Evolutionary conservation across 2,888 invertebrate species (phyloP).

Genomic region (Rhabditophanes sp.): DNA sequence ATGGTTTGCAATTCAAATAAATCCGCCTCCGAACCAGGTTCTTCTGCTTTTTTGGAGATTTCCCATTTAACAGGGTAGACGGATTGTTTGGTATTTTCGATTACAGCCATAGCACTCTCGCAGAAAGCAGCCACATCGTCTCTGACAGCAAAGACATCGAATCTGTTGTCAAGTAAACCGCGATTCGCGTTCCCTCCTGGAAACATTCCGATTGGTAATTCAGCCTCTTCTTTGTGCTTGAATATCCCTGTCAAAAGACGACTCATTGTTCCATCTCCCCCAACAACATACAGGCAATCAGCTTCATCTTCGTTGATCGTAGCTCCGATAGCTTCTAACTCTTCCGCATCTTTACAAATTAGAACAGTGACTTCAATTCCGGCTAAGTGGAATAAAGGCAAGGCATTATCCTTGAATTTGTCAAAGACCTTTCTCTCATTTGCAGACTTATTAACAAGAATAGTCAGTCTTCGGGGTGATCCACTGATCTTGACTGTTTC

Average conservation of each 20-base stretch:
- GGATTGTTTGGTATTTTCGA: conserved; percentile 19
- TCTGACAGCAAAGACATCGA: conserved; percentile 5
- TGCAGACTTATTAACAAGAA: conserved; percentile 29
- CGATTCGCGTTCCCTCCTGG: conserved; percentile 33
- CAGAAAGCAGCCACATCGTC: conserved; percentile 26
- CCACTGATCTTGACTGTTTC: conserved; percentile 21
- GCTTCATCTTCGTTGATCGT: conserved; percentile 32
- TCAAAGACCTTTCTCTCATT: conserved; percentile 24
- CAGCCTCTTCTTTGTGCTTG: conserved; percentile 3
- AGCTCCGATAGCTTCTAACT: conserved; percentile 25
- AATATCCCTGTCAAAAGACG: conserved; percentile 28
- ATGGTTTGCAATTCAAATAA: conserved; percentile 5
- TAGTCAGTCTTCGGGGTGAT: conserved; percentile 25
- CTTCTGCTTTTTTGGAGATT: conserved; percentile 6
- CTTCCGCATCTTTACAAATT: conserved; percentile 22
- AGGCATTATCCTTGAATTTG: conserved; percentile 29
- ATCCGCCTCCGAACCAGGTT: conserved; percentile 1
- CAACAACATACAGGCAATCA: conserved; percentile 35
- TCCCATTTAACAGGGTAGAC: conserved; percentile 13
- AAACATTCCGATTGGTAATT: conserved; percentile 29
- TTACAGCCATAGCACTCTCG: conserved; percentile 39
- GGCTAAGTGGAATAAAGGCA: conserved; percentile 37
- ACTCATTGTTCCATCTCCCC: conserved; percentile 39
- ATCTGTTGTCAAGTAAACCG: conserved; percentile 13
- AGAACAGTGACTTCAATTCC: conserved; percentile 31